Evolutionary conservation across 2,888 invertebrate genomes (phyloP).

Genomic region (Pterostichus madidus): DNA sequence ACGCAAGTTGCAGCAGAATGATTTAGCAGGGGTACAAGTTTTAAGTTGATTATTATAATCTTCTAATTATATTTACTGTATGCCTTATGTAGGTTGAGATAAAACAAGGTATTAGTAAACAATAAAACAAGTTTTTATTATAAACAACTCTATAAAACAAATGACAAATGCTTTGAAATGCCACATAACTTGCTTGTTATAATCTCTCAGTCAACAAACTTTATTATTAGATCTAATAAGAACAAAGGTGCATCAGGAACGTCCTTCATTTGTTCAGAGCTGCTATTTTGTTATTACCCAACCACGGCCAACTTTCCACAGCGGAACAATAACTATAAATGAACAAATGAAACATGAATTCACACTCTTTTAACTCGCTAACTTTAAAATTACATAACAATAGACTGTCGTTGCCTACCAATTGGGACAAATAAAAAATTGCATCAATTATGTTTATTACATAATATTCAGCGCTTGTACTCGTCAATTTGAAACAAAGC

Average conservation of each 20-base stretch:
- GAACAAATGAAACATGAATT: constrained; percentile 29
- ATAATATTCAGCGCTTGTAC: not conserved
- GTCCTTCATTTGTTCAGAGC: not conserved
- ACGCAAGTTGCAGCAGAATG: not conserved
- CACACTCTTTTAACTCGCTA: not conserved
- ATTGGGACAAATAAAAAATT: constrained; percentile 26
- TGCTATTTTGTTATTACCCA: constrained; percentile 8
- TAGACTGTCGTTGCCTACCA: not conserved
- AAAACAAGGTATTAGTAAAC: constrained; percentile 6
- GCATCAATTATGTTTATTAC: constrained; percentile 1
- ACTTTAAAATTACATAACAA: constrained; percentile 16
- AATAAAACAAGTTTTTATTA: not conserved
- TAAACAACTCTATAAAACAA: constrained; percentile 27
- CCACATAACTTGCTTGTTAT: constrained; percentile 22
- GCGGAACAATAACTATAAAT: constrained; percentile 16
- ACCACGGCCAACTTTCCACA: constrained; percentile 9
- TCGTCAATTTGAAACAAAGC: too few relatives aligned
- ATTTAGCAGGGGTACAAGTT: not conserved
- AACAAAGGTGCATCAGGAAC: constrained; percentile 4
- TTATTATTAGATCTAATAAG: constrained; percentile 41
- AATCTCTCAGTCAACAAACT: constrained; percentile 24
- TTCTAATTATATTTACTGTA: too few relatives aligned
- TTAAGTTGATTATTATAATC: too few relatives aligned
- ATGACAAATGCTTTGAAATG: constrained; percentile 13
- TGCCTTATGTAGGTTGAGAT: not conserved